Evolutionary conservation across 2,113 vertebrate species (phyloP).

Genomic region (Ailurus styani): DNA sequence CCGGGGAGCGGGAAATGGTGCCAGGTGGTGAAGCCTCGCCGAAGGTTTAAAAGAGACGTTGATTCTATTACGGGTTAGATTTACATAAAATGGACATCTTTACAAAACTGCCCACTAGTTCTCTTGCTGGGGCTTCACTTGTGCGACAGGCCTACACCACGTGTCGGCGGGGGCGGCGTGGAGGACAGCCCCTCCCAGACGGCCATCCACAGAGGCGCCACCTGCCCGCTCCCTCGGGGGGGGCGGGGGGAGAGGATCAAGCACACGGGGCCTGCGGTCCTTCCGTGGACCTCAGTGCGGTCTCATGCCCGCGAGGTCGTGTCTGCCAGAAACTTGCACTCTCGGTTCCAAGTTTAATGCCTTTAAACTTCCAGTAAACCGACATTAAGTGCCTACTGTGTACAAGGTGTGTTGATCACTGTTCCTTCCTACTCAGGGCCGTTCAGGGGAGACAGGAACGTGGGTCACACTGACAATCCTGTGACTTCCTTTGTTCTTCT

Average conservation of each 20-base stretch:
- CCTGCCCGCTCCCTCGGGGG: neutral
- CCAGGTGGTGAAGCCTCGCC: neutral
- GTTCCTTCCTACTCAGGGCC: neutral
- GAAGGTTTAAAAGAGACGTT: neutral
- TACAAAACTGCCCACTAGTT: neutral
- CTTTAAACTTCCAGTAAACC: neutral
- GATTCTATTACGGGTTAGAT: neutral
- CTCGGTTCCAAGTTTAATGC: neutral
- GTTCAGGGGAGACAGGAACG: too few relatives aligned
- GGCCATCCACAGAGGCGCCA: neutral
- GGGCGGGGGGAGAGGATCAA: neutral
- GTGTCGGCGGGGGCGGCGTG: rapidly evolving
- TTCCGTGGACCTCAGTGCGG: rapidly evolving
- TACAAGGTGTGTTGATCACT: neutral
- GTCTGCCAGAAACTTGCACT: neutral
- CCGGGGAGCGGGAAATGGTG: neutral
- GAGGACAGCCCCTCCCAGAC: rapidly evolving
- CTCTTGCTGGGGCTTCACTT: neutral
- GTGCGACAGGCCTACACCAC: too few relatives aligned
- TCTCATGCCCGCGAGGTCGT: neutral
- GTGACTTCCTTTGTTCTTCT: neutral
- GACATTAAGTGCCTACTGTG: neutral
- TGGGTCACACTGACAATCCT: neutral
- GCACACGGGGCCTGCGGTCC: neutral
- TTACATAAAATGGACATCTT: neutral